Base-by-base conservation (phyloP, 2,797 vertebrate genomes). In the Ambastaia sidthimunki region DNA sequence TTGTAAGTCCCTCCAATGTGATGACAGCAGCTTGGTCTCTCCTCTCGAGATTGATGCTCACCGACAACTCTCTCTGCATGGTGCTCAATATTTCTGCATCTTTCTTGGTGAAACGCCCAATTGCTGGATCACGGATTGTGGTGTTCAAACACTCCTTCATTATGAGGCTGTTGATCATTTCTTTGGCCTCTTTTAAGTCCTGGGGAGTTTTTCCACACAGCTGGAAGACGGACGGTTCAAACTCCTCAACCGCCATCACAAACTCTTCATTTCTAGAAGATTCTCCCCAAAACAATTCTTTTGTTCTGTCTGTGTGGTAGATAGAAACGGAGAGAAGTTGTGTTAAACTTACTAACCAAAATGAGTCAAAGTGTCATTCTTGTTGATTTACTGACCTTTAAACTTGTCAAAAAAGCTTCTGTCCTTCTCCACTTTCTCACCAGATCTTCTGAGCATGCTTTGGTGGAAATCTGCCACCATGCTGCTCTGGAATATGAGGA, bases 401-500 rank as follows among this genome's bases (percentile, higher is more conserved):
- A 93, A 0, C 66, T 47, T 89, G 19, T 1, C 4, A 0, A 90
- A 1, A 3, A 88, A 0, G 5, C 63, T 11, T 81, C 74, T 87
- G 0, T 25, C 62, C 34, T 82, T 48, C 21, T 84, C 54, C 71
- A 83, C 10, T 1, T 12, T 60, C 59, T 85, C 31, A 0, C 87
- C 76, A 87, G 90, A 84, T 83, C 81, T 93, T 82, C 74, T 94
- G 86, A 88, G 92, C 95, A 98, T 94, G 87, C 88, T 93, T 66
- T 41, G 71, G 18, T 93, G 91, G 71, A 98, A 98, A 0, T 92
- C 87, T 0, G 19, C 0, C 23, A 95, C 55, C 91, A 98, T 92
- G n/a, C 19, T 1, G 0, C 85, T 15, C 88, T 96, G 94, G 89
- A 97, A 96, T 84, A 97, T 89, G 52, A 97, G 73, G 0, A 96